A percentile compares a stretch with the other conserved stretches of the same genome.
Conservation (phyloP, 2,888 invertebrate species). For the Callosobruchus maculatus region DNA sequence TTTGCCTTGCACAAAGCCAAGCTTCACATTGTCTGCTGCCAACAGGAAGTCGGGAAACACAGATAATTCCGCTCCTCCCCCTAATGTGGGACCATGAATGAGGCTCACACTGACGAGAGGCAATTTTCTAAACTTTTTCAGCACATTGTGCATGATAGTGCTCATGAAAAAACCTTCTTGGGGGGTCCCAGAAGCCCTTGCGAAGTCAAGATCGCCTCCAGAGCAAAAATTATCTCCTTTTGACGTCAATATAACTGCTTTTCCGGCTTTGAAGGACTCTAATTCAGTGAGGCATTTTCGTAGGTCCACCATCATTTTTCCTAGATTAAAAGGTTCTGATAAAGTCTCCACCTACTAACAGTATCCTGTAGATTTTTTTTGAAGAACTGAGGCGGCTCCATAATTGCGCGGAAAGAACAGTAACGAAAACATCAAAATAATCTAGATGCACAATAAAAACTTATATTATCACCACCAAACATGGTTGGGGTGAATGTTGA, state of each 20-base stretch:
- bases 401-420: too few species aligned
- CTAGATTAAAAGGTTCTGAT: conserved; percentile 21
- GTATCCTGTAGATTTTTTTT: too few species aligned
- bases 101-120: conserved; percentile 35
- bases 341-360: too few species aligned
- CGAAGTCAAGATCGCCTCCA: conserved; percentile 41
- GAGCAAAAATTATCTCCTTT: conserved; percentile 39
- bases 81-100: conserved; percentile 37
- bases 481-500: too few species aligned
- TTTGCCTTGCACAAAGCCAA: conserved; percentile 40
- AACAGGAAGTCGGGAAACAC: conserved; percentile 38
- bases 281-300: conserved; percentile 32
- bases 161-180: conserved; percentile 35
- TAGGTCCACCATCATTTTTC: conserved; percentile 42
- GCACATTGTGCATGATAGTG: conserved; percentile 35
- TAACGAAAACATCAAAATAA: too few species aligned
- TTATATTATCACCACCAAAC: too few species aligned
- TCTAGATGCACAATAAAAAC: too few species aligned
- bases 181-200: conserved; percentile 25
- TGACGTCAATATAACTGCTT: conserved; percentile 38
- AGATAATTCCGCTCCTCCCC: conserved; percentile 40
- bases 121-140: conserved; percentile 32
- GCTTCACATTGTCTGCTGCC: conserved; percentile 34
- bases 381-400: too few species aligned
- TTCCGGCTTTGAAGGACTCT: conserved; percentile 39